A percentile compares a stretch with the other conserved stretches of the same genome.
Conservation (phyloP, 2,113 vertebrate genomes). For the Hassar affinis region DNA sequence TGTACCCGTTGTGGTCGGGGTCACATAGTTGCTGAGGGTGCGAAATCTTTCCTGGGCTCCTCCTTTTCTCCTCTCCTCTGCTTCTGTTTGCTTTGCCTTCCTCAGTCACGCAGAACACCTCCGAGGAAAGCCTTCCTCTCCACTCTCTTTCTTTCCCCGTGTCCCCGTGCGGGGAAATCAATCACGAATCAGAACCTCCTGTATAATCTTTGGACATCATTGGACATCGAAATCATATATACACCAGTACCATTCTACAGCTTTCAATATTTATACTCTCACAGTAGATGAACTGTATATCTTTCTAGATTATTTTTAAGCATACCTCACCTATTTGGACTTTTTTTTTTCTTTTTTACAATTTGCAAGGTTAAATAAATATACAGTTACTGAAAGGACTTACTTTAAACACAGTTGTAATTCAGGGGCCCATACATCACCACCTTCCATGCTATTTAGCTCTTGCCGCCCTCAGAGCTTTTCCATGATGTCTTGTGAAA, state of each 20-base stretch:
- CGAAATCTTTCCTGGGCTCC: constrained; percentile 48
- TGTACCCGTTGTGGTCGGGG: constrained; percentile 9
- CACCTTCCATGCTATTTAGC: constrained; percentile 12
- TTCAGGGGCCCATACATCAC: constrained; percentile 43
- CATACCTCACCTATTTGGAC: not conserved
- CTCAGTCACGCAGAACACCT: constrained; percentile 26
- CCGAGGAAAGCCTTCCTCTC: constrained; percentile 26
- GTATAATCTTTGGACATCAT: constrained; percentile 11
- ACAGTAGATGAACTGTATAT: not conserved
- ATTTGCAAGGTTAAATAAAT: constrained; percentile 33
- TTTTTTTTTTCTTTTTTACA: not conserved
- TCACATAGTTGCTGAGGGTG: constrained; percentile 52
- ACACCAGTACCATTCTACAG: constrained; percentile 8
- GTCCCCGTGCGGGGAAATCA: constrained; percentile 28
- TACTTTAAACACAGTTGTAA: constrained; percentile 22
- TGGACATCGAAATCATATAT: not conserved
- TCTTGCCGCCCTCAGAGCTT: constrained; percentile 33
- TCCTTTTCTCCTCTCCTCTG: not conserved
- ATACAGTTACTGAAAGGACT: constrained; percentile 25
- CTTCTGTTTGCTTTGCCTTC: constrained; percentile 46
- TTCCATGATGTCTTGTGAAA: constrained; percentile 39
- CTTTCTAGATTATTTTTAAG: not conserved
- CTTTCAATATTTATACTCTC: not conserved
- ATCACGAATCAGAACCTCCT: not conserved
- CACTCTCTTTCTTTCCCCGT: constrained; percentile 4